Evolutionary conservation across 2,113 vertebrate genomes (phyloP).

Genomic region (Oxyruncus cristatus): DNA sequence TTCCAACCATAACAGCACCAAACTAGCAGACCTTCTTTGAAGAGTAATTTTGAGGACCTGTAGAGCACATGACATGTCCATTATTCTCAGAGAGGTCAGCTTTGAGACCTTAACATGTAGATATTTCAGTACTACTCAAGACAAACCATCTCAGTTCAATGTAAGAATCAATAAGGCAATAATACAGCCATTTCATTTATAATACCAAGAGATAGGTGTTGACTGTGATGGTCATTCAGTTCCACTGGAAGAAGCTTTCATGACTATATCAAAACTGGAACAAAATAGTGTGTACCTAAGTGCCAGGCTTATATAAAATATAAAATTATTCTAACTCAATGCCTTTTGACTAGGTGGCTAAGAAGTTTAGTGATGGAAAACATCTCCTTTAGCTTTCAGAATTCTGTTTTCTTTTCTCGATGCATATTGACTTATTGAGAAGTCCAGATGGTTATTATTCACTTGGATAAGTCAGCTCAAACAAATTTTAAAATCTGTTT

Average conservation of each 20-base stretch:
- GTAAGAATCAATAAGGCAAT: background rate
- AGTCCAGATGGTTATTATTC: conserved; percentile 21
- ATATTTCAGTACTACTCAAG: background rate
- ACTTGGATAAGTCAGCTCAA: conserved; percentile 3
- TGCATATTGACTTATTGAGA: conserved; percentile 32
- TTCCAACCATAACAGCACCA: background rate
- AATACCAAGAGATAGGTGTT: background rate
- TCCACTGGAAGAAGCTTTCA: background rate
- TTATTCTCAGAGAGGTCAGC: background rate
- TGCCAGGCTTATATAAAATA: background rate
- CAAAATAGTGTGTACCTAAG: background rate
- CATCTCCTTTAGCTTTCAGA: background rate
- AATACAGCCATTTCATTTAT: background rate
- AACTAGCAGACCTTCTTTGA: background rate
- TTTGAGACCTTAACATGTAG: background rate
- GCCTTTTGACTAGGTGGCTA: background rate
- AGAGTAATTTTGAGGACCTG: background rate
- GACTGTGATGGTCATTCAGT: background rate
- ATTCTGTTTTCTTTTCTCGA: background rate
- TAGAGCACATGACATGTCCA: background rate
- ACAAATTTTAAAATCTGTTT: conserved; percentile 23
- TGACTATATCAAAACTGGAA: background rate
- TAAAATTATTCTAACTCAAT: background rate
- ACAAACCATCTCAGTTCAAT: background rate
- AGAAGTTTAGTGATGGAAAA: background rate